These are phyloP conservation scores for Marisa cornuarietis DNA, from an alignment of 1,140 invertebrate species.

Conservation along the genomic window DNA sequence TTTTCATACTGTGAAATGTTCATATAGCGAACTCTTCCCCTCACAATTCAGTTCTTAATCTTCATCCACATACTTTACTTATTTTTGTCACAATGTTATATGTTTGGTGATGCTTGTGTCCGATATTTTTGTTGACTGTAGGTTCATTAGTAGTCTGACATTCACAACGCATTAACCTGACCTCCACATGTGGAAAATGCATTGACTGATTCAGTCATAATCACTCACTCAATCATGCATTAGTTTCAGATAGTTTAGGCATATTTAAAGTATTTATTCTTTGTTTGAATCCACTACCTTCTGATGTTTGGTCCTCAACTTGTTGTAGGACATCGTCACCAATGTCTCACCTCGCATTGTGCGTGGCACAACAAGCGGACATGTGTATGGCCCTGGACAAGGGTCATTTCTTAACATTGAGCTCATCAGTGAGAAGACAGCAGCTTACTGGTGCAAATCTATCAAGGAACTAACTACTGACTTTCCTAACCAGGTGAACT, in stretches of 20 bases:
- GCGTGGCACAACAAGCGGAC: constrained; percentile 89
- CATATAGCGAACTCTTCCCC: too few species aligned
- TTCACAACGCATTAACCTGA: background rate
- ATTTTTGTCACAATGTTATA: too few species aligned
- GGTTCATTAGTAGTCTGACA: too few species aligned
- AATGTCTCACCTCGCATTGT: constrained; percentile 98
- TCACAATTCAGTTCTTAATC: too few species aligned
- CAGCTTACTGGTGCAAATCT: constrained; percentile 90
- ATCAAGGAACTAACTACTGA: constrained; percentile 90
- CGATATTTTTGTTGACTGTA: too few species aligned
- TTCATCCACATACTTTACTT: too few species aligned
- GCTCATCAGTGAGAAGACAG: constrained; percentile 96
- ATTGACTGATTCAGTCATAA: too few species aligned
- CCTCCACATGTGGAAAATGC: background rate
- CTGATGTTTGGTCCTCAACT: background rate
- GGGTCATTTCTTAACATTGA: constrained; percentile 97
- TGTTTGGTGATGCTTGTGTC: too few species aligned
- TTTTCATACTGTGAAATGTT: too few species aligned
- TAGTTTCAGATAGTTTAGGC: background rate
- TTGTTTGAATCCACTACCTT: background rate
- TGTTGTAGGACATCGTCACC: constrained; percentile 85
- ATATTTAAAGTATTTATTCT: background rate
- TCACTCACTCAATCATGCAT: background rate
- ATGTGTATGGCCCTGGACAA: constrained; percentile 92
- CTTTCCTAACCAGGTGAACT: constrained; percentile 78